Conservation (phyloP, 2,797 vertebrate species). For the Artibeus jamaicensis region DNA sequence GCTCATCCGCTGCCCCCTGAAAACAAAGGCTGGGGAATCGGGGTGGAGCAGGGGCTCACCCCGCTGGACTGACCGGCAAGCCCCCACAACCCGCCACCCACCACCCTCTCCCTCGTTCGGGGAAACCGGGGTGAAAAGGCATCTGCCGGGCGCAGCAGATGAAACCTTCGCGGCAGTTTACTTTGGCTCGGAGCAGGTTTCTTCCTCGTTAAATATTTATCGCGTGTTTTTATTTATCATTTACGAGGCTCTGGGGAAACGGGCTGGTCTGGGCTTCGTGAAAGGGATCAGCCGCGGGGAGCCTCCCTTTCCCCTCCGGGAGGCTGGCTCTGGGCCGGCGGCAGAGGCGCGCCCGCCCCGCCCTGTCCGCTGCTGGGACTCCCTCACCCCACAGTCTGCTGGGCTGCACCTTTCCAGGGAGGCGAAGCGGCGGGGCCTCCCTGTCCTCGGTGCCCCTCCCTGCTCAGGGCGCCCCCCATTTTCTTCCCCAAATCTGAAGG, state of each 20-base stretch:
- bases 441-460: rapidly evolving
- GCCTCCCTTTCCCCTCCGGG: neutral
- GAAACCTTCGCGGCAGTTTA: neutral
- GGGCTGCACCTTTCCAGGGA: neutral
- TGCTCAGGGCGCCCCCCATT: rapidly evolving
- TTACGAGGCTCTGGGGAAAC: neutral
- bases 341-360: too few species aligned
- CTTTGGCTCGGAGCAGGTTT: neutral
- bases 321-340: neutral
- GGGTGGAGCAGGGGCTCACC: rapidly evolving
- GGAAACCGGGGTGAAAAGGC: neutral
- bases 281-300: neutral
- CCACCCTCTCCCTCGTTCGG: neutral
- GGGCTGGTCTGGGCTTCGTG: neutral
- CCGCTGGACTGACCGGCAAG: rapidly evolving
- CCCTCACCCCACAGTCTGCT: neutral
- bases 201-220: constrained; percentile 21
- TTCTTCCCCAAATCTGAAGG: neutral
- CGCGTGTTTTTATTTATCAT: constrained; percentile 39
- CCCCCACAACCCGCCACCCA: neutral
- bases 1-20: neutral
- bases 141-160: neutral
- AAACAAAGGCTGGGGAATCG: neutral
- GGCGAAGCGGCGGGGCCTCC: too few species aligned
- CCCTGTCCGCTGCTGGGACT: rapidly evolving